phyloP scores from a whole-genome alignment of 2,888 invertebrate genomes.

The Strigamia maritima region DNA sequence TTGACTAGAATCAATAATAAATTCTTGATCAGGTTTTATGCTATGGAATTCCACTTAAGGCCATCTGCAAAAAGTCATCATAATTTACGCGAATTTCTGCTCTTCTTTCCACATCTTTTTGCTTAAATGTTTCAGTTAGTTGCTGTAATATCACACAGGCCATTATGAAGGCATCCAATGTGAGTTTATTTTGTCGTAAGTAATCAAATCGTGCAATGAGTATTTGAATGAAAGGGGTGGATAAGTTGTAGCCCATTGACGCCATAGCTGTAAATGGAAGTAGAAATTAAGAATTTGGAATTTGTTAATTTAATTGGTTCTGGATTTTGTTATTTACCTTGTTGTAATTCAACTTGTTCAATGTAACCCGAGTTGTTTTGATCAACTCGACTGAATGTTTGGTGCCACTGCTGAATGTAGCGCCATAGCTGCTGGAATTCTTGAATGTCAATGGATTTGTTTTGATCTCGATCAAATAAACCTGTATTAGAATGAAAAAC shows the following conservation, averaged over 20 bases:
- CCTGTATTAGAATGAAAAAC: conserved; percentile 60
- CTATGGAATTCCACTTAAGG: conserved; percentile 56
- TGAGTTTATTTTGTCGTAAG: conserved; percentile 60
- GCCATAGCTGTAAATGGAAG: conserved; percentile 61
- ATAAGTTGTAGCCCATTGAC: conserved; percentile 85
- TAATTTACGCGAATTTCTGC: conserved; percentile 81
- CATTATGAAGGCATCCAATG: conserved; percentile 76
- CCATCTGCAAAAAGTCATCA: conserved; percentile 84
- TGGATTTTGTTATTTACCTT: conserved; percentile 58
- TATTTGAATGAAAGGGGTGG: conserved; percentile 71
- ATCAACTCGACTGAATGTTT: conserved; percentile 78
- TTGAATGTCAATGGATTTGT: conserved; percentile 75
- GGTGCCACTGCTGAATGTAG: conserved; percentile 80
- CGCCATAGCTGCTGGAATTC: conserved; percentile 83
- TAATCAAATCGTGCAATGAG: conserved; percentile 69
- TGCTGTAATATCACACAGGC: conserved; percentile 83
- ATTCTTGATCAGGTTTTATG: too few species aligned
- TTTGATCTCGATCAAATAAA: conserved; percentile 82
- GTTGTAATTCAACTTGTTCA: conserved; percentile 71
- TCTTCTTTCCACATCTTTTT: conserved; percentile 72
- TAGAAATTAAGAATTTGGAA: not conserved
- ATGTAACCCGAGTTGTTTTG: conserved; percentile 80
- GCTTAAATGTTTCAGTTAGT: conserved; percentile 79
- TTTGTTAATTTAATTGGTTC: not conserved
- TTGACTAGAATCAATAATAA: too few species aligned